Evolutionary conservation across 2,797 vertebrate species (phyloP).

Genomic region (Tolypeutes matacus): DNA sequence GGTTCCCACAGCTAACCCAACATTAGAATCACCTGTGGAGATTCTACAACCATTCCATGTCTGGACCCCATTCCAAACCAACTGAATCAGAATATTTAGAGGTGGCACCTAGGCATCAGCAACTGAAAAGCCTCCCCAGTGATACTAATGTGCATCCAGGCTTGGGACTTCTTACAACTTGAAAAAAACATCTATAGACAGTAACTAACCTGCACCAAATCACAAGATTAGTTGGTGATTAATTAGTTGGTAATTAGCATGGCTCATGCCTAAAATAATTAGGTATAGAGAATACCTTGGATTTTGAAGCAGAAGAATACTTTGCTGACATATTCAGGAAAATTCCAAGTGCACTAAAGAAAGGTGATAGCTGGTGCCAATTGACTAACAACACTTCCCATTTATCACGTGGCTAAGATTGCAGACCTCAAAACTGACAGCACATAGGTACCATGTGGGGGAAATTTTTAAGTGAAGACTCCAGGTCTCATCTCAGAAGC

Average conservation of each 20-base stretch:
- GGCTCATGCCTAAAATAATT: not conserved
- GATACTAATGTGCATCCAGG: not conserved
- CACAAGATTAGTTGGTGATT: not conserved
- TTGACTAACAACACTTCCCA: not conserved
- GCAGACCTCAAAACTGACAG: not conserved
- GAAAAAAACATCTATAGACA: not conserved
- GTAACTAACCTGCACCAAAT: not conserved
- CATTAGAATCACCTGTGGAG: not conserved
- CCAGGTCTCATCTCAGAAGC: not conserved
- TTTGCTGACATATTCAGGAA: not conserved
- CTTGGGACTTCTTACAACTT: not conserved
- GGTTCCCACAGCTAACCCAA: not conserved
- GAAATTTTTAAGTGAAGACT: slow-evolving; percentile 29
- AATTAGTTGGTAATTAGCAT: too few species aligned
- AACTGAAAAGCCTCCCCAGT: not conserved
- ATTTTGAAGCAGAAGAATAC: not conserved
- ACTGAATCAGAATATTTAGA: not conserved
- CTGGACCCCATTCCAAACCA: not conserved
- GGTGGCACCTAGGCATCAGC: not conserved
- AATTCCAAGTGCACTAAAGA: not conserved
- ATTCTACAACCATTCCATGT: not conserved
- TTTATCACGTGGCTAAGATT: not conserved
- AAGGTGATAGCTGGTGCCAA: not conserved
- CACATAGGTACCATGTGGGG: not conserved
- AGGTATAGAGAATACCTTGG: not conserved